A percentile compares a stretch with the other conserved stretches of the same genome.
These are phyloP conservation scores for Hippocampus mohnikei DNA, from an alignment of 2,113 vertebrate species.

Conservation along the genomic window DNA sequence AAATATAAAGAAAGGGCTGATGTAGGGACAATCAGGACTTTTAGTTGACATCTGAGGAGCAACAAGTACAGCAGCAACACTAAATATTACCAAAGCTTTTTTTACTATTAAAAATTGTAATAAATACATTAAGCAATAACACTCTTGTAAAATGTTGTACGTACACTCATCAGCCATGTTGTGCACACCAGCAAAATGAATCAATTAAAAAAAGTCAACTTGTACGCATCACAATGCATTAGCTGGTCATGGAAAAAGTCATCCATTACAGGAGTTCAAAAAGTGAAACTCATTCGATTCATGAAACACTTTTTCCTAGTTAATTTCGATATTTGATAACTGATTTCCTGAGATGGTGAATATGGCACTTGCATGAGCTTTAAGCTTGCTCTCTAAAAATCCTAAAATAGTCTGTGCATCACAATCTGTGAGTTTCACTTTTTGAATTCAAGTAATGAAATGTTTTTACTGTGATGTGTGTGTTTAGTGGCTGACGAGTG, in stretches of 20 bases:
- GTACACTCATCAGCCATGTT: background rate
- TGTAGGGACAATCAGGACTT: conserved; percentile 83
- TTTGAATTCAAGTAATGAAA: background rate
- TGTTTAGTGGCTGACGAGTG: background rate
- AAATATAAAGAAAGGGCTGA: conserved; percentile 89
- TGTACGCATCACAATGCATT: background rate
- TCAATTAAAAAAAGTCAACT: background rate
- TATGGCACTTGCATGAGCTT: too few relatives aligned
- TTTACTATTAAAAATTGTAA: background rate
- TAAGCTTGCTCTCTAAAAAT: too few relatives aligned
- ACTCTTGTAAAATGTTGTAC: conserved; percentile 4
- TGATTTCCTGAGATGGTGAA: background rate
- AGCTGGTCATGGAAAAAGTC: background rate
- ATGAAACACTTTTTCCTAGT: too few relatives aligned
- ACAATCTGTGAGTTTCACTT: background rate
- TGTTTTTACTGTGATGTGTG: background rate
- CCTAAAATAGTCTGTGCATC: too few relatives aligned
- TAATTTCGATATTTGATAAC: too few relatives aligned
- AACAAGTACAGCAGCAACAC: conserved; percentile 31
- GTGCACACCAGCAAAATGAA: background rate
- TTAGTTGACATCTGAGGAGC: conserved; percentile 84
- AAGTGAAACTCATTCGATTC: background rate
- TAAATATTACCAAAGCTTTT: conserved; percentile 14
- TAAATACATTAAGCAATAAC: background rate
- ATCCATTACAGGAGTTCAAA: background rate